Percentiles rank a stretch among this genome's conserved stretches.
Conservation (phyloP, 2,113 vertebrate species). For the Lepidothrix coronata region DNA sequence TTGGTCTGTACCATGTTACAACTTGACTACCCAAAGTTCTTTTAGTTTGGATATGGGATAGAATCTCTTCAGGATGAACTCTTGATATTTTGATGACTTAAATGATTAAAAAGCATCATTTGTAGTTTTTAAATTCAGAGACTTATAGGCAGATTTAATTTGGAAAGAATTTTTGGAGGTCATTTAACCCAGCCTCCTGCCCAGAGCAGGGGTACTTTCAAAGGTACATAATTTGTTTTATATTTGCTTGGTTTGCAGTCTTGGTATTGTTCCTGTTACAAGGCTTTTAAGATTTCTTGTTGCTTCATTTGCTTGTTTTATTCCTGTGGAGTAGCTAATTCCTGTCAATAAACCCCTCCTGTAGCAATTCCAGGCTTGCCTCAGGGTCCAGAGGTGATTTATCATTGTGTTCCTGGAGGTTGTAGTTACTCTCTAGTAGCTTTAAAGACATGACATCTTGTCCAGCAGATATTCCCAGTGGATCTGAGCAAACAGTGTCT, state of each 20-base stretch:
- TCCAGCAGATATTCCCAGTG: not conserved
- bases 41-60: not conserved
- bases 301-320: not conserved
- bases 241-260: not conserved
- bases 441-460: conserved; percentile 2
- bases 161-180: not conserved
- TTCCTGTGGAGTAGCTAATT: not conserved
- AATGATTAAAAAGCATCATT: not conserved
- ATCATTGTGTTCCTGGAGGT: not conserved
- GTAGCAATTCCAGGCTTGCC: not conserved
- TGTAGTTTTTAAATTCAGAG: not conserved
- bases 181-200: not conserved
- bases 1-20: not conserved
- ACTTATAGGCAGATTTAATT: not conserved
- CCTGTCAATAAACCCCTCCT: not conserved
- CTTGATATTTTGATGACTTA: not conserved
- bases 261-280: not conserved
- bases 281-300: not conserved
- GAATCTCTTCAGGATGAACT: not conserved
- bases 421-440: not conserved
- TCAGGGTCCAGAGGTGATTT: not conserved
- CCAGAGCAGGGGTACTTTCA: not conserved
- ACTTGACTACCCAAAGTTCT: not conserved
- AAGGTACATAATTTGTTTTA: not conserved
- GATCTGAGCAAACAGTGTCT: not conserved